Evolutionary conservation across 2,888 invertebrate species (phyloP).

Genomic region (Synergus umbraculus): DNA sequence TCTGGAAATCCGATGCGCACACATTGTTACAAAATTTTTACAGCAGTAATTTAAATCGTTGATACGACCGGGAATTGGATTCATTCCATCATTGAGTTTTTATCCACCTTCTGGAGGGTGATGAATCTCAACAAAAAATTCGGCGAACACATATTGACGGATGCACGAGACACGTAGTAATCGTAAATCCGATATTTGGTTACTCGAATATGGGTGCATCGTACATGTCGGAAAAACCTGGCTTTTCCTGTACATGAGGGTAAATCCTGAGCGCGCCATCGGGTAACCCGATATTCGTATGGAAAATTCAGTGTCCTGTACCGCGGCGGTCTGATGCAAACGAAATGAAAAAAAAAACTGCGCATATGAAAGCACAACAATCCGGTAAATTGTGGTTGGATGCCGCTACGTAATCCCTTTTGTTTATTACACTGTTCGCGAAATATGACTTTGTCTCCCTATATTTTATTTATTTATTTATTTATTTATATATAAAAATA

Average conservation of each 20-base stretch:
- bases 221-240: conserved; percentile 48
- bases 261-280: conserved; percentile 54
- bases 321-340: conserved; percentile 47
- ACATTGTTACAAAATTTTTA: conserved; percentile 39
- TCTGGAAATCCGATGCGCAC: not conserved
- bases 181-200: conserved; percentile 55
- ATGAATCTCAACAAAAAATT: conserved; percentile 17
- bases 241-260: conserved; percentile 39
- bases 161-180: conserved; percentile 50
- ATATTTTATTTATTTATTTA: not conserved
- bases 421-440: conserved; percentile 67
- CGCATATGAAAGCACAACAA: conserved; percentile 55
- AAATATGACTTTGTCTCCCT: conserved; percentile 66
- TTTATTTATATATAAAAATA: too few species aligned
- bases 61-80: conserved; percentile 41
- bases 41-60: conserved; percentile 49
- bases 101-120: conserved; percentile 36
- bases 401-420: conserved; percentile 65
- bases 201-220: conserved; percentile 45
- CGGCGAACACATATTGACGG: conserved; percentile 52
- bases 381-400: conserved; percentile 62
- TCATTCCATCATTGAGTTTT: conserved; percentile 20
- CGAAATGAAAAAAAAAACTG: conserved; percentile 51
- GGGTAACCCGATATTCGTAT: conserved; percentile 63
- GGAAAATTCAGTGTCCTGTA: conserved; percentile 56